Base-by-base conservation (phyloP, 2,888 invertebrate species). In the Sarcophaga subvicina region DNA sequence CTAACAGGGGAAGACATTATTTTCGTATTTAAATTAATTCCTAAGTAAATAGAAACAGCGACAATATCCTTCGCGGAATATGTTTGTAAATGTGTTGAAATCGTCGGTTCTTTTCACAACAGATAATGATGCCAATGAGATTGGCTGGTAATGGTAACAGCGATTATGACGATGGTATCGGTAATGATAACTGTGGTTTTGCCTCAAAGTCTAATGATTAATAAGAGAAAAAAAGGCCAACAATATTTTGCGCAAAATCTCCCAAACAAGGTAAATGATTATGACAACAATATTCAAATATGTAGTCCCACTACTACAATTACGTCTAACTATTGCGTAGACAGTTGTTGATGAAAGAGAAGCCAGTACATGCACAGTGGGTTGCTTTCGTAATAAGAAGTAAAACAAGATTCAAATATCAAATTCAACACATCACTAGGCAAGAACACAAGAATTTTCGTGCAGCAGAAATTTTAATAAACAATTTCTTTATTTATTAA, bases 171-270 rank as follows among this genome's bases (percentile, higher is more conserved):
- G 27, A 47, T 62, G 67, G 4, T 69, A 37, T 14, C n/a, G 72
- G n/a, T 22, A 12, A 25, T 64, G 54, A 66, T 59, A 54, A 22
- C 17, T 6, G 54, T n/a, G 54, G 5, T 20, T 76, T 49, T 67
- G 67, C 47, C 47, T 20, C 17, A 60, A 47, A 25, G 17, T 63
- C 45, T 70, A 70, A 64, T n/a, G 54, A 22, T 71, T 64, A 25
- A n/a, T 70, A 37, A 37, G 37, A 37, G 2, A 37, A 37, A 37
- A 37, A 10, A 37, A 37, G 10, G 3, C 1, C 37, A 37, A 37
- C 37, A 37, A 37, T 59, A 64, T 64, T 45, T 76, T 81, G 81
- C 70, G 75, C 81, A 75, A 75, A 62, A 62, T 37, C 37, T 37
- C 8, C 37, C 14, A 4, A 37, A 37, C 71, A 75, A 66, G 45